Evolutionary conservation across 2,888 invertebrate genomes (phyloP).

Genomic region (Conistra vaccinii): DNA sequence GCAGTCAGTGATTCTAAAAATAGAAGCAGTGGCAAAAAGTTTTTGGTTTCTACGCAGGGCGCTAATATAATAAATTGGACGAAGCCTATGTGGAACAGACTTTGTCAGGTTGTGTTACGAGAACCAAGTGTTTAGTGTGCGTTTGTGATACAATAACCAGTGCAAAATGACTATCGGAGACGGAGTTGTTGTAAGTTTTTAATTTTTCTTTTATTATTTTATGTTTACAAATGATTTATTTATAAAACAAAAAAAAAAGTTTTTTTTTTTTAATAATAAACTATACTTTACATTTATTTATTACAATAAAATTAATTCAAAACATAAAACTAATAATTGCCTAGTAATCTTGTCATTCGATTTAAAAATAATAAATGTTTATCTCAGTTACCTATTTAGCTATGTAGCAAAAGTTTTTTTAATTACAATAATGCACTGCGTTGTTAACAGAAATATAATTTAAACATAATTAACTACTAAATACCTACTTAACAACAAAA

Average conservation of each 20-base stretch:
- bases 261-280: no score
- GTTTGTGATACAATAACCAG: slow-evolving; percentile 14
- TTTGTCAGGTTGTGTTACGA: slow-evolving; percentile 27
- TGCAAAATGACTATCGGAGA: slow-evolving; percentile 61
- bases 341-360: background rate
- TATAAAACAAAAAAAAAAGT: no score
- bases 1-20: slow-evolving; percentile 11
- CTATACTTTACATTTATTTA: no score
- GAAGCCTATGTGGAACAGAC: slow-evolving; percentile 25
- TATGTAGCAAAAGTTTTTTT: no score
- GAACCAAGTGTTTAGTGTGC: slow-evolving; percentile 46
- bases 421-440: background rate
- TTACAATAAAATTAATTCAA: no score
- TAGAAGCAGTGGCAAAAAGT: slow-evolving; percentile 1
- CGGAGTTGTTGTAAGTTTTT: slow-evolving; percentile 29
- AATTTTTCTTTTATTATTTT: background rate
- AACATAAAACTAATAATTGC: background rate
- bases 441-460: no score
- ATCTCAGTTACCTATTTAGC: background rate
- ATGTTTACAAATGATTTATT: background rate
- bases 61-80: slow-evolving; percentile 48
- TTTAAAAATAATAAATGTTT: background rate
- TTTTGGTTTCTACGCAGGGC: slow-evolving; percentile 10
- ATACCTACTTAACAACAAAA: background rate
- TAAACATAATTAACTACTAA: no score